Base-by-base conservation (phyloP, 1,140 invertebrate genomes). In the Drosophila subpulchrella region DNA sequence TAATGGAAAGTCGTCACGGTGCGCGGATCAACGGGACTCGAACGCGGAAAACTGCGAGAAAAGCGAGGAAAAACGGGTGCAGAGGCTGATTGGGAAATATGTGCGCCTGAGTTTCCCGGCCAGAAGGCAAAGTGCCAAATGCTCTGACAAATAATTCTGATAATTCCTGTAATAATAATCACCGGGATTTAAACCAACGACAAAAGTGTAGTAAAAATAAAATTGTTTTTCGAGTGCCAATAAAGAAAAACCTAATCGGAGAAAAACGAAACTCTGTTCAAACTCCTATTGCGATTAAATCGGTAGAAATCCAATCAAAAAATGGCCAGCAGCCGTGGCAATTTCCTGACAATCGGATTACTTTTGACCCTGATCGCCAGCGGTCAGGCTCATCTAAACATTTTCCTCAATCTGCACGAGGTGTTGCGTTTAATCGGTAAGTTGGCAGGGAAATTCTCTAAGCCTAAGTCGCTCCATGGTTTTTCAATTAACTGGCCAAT, bases 341-440 rank as follows among this genome's bases (percentile, higher is more conserved):
- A 60, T 56, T 56, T 74, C 63, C 79, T 89, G 55, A 80, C 75
- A 71, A 82, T 91, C 80, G 90, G 90, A 91, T 90, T 91, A 91
- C 73, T 90, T 51, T 55, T 89, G 58, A 62, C 75, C 17, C 80
- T 91, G 50, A 59, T 80, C 24, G 72, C 70, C 65, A 54, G 73
- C 50, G 76, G 78, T 47, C 83, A 89, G 51, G 70, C 82, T 6
- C 90, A 93, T 65, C 75, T 93, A 38, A 92, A 93, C 72, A 82
- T 93, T 56, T 93, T 92, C 67, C 79, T 93, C 27, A 93, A 92
- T 72, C 63, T 92, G 65, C 92, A 92, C 78, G 92, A 93, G 84
- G 92, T 93, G 57, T 80, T 91, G 71, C 78, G 92, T 68, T 72
- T 93, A 80, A 88, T 93, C 68, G 92, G 92, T 93, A 66, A 92